These are phyloP conservation scores for Trachelus troglodyta DNA, from an alignment of 2,888 invertebrate genomes.

Conservation along the genomic window DNA sequence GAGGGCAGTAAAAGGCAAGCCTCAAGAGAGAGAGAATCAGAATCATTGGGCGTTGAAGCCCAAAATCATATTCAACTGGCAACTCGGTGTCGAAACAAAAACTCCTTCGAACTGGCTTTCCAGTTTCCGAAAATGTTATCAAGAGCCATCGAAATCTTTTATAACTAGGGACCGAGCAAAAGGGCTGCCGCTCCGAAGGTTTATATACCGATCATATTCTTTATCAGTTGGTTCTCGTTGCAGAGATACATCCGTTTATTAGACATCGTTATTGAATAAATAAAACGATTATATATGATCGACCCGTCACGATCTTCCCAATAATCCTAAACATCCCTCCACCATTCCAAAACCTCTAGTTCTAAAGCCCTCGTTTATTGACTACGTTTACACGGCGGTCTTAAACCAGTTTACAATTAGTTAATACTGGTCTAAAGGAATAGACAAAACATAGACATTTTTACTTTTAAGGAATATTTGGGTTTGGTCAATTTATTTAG, in stretches of 20 bases:
- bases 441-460: no score
- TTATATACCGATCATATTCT: constrained; percentile 63
- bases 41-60: constrained; percentile 52
- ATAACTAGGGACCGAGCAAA: constrained; percentile 45
- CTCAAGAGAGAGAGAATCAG: constrained; percentile 49
- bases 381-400: no score
- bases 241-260: constrained; percentile 14
- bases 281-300: constrained; percentile 24
- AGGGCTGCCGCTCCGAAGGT: constrained; percentile 46
- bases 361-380: not conserved
- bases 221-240: constrained; percentile 54
- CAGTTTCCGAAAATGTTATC: constrained; percentile 44
- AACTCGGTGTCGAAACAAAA: constrained; percentile 46
- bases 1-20: constrained; percentile 52
- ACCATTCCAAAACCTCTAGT: constrained; percentile 57
- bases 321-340: constrained; percentile 52
- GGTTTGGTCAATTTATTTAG: no score
- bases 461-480: no score
- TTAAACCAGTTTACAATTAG: no score
- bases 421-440: no score
- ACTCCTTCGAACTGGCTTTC: not conserved
- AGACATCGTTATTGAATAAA: constrained; percentile 10
- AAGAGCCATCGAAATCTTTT: constrained; percentile 51
- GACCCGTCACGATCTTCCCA: constrained; percentile 18
- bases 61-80: constrained; percentile 41